Evolutionary conservation across 2,888 invertebrate species (phyloP).

Genomic region (Zaprionus lineosus): DNA sequence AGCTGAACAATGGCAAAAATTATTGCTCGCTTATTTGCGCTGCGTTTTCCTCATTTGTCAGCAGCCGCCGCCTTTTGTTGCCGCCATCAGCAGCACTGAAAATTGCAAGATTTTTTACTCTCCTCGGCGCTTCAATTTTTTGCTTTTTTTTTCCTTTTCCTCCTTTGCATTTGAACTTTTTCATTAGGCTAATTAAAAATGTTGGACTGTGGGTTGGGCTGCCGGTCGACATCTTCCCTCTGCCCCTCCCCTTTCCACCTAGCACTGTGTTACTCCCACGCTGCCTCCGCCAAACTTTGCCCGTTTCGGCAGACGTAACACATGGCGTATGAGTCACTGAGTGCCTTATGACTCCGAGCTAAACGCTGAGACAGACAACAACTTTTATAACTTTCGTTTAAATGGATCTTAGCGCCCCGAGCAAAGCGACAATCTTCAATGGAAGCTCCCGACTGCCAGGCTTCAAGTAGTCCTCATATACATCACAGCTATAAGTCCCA

Average conservation of each 20-base stretch:
- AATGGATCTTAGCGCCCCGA: slow-evolving; percentile 45
- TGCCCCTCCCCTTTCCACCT: too few relatives aligned
- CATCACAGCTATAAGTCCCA: not conserved
- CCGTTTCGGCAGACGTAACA: slow-evolving; percentile 50
- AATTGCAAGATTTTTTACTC: slow-evolving; percentile 26
- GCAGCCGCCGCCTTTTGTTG: slow-evolving; percentile 53
- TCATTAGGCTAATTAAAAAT: slow-evolving; percentile 77
- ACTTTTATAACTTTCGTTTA: slow-evolving; percentile 43
- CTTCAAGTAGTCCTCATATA: not conserved
- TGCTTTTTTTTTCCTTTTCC: not conserved
- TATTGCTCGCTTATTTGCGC: slow-evolving; percentile 69
- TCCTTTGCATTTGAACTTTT: slow-evolving; percentile 69
- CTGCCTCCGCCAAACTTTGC: not conserved
- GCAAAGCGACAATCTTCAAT: slow-evolving; percentile 13
- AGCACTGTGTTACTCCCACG: too few relatives aligned
- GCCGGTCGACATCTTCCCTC: not conserved
- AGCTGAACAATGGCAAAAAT: slow-evolving; percentile 60
- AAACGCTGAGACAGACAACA: slow-evolving; percentile 33
- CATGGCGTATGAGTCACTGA: slow-evolving; percentile 70
- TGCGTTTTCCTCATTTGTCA: slow-evolving; percentile 70
- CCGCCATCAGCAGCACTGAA: slow-evolving; percentile 18
- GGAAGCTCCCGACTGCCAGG: too few relatives aligned
- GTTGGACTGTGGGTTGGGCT: slow-evolving; percentile 34
- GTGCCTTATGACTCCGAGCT: slow-evolving; percentile 66
- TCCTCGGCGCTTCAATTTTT: slow-evolving; percentile 5